Evolutionary conservation across 2,888 invertebrate species (phyloP).

Genomic region (Mythimna impura): DNA sequence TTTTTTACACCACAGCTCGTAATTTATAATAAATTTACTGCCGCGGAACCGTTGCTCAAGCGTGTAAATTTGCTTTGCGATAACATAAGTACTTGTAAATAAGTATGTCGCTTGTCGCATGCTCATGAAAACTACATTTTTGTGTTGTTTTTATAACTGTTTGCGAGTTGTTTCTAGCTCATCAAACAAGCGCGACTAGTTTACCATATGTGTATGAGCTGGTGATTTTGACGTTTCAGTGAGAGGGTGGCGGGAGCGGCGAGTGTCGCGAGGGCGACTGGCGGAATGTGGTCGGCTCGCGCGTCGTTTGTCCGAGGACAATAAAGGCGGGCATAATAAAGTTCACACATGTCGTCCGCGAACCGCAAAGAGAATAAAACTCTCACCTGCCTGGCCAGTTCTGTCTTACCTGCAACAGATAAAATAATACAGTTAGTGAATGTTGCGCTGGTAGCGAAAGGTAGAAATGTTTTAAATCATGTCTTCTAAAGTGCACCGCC

Average conservation of each 20-base stretch:
- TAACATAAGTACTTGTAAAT: slow-evolving; percentile 76
- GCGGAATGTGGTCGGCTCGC: slow-evolving; percentile 67
- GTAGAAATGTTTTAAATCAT: slow-evolving; percentile 48
- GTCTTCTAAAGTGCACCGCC: slow-evolving; percentile 28
- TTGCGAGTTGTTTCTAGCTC: slow-evolving; percentile 48
- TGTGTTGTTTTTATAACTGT: slow-evolving; percentile 55
- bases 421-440: slow-evolving; percentile 78
- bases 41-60: slow-evolving; percentile 72
- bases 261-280: slow-evolving; percentile 36
- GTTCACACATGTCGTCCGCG: slow-evolving; percentile 81
- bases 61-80: slow-evolving; percentile 79
- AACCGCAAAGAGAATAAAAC: slow-evolving; percentile 81
- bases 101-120: slow-evolving; percentile 68
- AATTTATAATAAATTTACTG: slow-evolving; percentile 77
- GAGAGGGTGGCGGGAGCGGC: slow-evolving; percentile 20
- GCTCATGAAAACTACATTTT: slow-evolving; percentile 54
- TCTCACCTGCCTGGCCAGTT: slow-evolving; percentile 79
- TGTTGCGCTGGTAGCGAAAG: slow-evolving; percentile 55
- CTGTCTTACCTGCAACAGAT: slow-evolving; percentile 84
- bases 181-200: slow-evolving; percentile 52
- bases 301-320: slow-evolving; percentile 71
- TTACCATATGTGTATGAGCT: slow-evolving; percentile 43
- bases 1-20: slow-evolving; percentile 74
- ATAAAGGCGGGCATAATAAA: slow-evolving; percentile 84
- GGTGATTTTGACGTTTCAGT: slow-evolving; percentile 68